Evolutionary conservation across 2,113 vertebrate species (phyloP).

Genomic region (Corythaeola cristata): DNA sequence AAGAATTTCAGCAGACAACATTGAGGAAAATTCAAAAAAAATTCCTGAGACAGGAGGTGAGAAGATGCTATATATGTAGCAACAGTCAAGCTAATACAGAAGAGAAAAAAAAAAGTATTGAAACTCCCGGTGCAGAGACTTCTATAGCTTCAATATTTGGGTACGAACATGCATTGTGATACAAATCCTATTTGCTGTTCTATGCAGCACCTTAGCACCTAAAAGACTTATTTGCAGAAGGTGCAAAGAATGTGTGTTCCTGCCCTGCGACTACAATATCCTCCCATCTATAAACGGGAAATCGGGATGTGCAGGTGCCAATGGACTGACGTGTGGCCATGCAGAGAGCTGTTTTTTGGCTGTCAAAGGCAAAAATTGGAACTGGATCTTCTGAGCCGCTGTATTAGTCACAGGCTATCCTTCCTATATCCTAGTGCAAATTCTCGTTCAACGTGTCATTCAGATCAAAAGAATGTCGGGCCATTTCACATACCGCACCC

Average conservation of each 20-base stretch:
- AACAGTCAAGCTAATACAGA: neutral
- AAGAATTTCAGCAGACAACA: neutral
- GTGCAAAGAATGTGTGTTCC: neutral
- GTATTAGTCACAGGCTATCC: neutral
- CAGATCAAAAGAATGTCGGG: neutral
- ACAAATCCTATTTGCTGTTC: neutral
- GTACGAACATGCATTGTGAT: neutral
- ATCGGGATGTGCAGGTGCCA: accelerated
- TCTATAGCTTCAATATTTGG: neutral
- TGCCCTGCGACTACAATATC: neutral
- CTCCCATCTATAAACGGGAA: neutral
- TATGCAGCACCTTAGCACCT: neutral
- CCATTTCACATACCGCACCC: neutral
- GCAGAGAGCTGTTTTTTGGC: neutral
- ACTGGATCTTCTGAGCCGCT: neutral
- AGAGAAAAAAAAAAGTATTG: neutral
- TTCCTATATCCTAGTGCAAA: neutral
- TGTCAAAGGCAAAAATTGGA: neutral
- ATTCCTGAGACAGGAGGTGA: neutral
- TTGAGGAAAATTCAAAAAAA: neutral
- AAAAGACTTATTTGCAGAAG: neutral
- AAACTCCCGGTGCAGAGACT: neutral
- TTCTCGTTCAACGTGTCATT: neutral
- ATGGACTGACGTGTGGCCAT: neutral
- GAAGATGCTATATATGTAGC: neutral